Conservation (phyloP, 2,113 vertebrate genomes). For the Morone saxatilis region DNA sequence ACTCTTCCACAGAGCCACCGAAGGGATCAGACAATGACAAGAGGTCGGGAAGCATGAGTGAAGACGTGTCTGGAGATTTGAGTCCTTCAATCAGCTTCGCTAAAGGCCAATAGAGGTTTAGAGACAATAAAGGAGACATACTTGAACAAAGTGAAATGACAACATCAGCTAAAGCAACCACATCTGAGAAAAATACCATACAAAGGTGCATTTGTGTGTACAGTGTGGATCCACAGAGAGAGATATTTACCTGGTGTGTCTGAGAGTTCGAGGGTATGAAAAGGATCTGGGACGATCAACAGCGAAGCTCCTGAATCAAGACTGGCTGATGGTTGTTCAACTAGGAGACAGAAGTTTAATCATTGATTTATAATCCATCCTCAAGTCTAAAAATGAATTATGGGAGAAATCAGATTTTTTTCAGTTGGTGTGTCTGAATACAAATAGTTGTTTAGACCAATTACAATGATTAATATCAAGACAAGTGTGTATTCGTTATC, state of each 20-base stretch:
- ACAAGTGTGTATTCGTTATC: not conserved
- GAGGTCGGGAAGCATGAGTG: conserved; percentile 95
- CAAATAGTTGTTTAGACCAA: not conserved
- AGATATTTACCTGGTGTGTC: conserved; percentile 89
- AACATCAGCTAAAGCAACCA: not conserved
- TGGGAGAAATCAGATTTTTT: not conserved
- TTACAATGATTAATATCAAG: not conserved
- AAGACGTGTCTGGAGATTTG: conserved; percentile 95
- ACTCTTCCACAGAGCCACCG: conserved; percentile 89
- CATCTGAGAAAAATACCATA: not conserved
- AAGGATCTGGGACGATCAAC: conserved; percentile 90
- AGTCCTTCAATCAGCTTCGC: conserved; percentile 99
- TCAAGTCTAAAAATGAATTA: not conserved
- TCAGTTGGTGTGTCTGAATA: not conserved
- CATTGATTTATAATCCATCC: not conserved
- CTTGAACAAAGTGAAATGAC: not conserved
- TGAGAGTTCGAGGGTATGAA: conserved; percentile 88
- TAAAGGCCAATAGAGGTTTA: conserved; percentile 63
- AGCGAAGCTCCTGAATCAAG: conserved; percentile 85
- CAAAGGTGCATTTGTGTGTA: not conserved
- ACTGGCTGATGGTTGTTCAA: conserved; percentile 66
- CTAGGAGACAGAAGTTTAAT: conserved; percentile 40
- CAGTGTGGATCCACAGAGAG: not conserved
- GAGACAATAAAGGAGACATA: not conserved
- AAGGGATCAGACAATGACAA: conserved; percentile 96